Conservation (phyloP, 2,888 invertebrate genomes). For the Apamea epomidion region DNA sequence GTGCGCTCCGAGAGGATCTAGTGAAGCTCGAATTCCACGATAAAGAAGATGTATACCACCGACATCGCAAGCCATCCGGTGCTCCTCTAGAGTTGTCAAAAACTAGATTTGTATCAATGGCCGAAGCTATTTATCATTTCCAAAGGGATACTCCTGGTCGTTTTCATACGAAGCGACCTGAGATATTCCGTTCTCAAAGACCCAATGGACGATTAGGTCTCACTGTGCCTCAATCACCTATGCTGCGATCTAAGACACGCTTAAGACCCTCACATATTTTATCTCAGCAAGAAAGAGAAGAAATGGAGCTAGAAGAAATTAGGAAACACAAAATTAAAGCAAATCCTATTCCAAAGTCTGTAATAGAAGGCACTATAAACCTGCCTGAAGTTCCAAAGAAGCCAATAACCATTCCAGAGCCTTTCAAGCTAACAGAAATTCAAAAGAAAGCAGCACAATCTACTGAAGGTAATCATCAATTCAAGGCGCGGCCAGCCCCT, state of each 20-base stretch:
- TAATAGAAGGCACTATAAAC: slow-evolving; percentile 88
- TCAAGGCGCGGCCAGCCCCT: slow-evolving; percentile 92
- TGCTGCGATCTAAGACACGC: slow-evolving; percentile 89
- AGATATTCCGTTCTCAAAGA: slow-evolving; percentile 75
- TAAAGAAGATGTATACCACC: slow-evolving; percentile 71
- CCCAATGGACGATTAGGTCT: slow-evolving; percentile 72
- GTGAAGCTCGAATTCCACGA: slow-evolving; percentile 72
- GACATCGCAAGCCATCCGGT: slow-evolving; percentile 73
- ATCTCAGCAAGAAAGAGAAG: slow-evolving; percentile 91
- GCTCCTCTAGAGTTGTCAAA: slow-evolving; percentile 77
- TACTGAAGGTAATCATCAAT: slow-evolving; percentile 76
- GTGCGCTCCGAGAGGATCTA: slow-evolving; percentile 75
- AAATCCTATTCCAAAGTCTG: slow-evolving; percentile 91
- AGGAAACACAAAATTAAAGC: slow-evolving; percentile 93
- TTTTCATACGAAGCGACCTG: slow-evolving; percentile 83
- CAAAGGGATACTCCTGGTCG: slow-evolving; percentile 91
- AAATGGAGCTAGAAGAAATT: slow-evolving; percentile 91
- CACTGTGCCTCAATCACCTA: slow-evolving; percentile 89
- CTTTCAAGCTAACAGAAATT: slow-evolving; percentile 92
- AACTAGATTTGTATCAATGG: slow-evolving; percentile 90
- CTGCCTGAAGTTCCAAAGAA: slow-evolving; percentile 89
- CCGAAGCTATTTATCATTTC: slow-evolving; percentile 90
- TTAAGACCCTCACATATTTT: slow-evolving; percentile 88
- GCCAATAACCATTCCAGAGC: slow-evolving; percentile 90
- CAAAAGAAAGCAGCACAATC: slow-evolving; percentile 82